Conservation (phyloP, 2,888 invertebrate genomes). For the Cheilosia variabilis region DNA sequence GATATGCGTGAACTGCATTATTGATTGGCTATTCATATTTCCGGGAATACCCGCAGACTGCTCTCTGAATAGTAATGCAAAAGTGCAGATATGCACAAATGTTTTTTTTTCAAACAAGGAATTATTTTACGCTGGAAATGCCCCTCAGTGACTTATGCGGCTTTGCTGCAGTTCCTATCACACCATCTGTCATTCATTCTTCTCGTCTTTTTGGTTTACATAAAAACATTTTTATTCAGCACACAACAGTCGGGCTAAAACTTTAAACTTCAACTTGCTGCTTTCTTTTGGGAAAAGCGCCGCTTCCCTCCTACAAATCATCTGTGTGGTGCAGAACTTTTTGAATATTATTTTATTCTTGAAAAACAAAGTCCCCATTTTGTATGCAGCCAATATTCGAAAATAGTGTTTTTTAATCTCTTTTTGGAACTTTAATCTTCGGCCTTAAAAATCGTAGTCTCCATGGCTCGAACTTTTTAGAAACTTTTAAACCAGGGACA, state of each 20-base stretch:
- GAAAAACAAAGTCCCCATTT: slow-evolving; percentile 30
- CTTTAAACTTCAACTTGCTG: background rate
- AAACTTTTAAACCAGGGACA: slow-evolving; percentile 11
- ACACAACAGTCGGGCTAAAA: background rate
- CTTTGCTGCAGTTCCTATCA: too few relatives aligned
- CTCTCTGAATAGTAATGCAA: too few relatives aligned
- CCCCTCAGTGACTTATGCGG: too few relatives aligned
- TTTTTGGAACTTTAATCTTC: slow-evolving; percentile 39
- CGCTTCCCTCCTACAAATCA: slow-evolving; percentile 46
- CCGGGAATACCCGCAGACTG: too few relatives aligned
- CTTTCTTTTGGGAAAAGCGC: background rate
- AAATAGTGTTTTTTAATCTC: slow-evolving; percentile 37
- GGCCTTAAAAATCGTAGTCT: slow-evolving; percentile 8
- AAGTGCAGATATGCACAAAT: too few relatives aligned
- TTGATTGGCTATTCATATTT: too few relatives aligned
- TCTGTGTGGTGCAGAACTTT: slow-evolving; percentile 42
- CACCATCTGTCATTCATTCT: too few relatives aligned
- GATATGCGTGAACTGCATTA: too few relatives aligned
- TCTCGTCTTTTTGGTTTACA: background rate
- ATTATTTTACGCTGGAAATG: too few relatives aligned
- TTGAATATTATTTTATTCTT: slow-evolving; percentile 51
- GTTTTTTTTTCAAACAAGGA: too few relatives aligned
- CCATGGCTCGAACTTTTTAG: background rate
- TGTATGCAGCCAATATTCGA: slow-evolving; percentile 41
- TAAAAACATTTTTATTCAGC: too few relatives aligned